Conservation (phyloP, 2,797 vertebrate species). For the Eurystomus glaucurus region DNA sequence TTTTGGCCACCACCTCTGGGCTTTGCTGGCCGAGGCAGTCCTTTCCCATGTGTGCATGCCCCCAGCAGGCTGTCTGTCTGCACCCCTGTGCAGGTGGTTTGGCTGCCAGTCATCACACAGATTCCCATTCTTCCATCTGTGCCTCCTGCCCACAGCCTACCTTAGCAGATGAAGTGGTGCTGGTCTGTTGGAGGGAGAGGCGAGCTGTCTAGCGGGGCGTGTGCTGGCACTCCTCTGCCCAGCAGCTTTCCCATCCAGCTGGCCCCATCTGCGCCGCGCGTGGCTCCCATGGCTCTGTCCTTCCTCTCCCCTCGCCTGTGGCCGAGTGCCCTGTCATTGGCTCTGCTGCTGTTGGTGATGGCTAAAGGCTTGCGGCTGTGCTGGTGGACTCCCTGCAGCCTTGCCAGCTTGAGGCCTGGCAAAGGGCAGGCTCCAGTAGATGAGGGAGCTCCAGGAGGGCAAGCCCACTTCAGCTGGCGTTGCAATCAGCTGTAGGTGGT, state of each 20-base stretch:
- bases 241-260: background rate
- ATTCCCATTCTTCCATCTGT: background rate
- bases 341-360: background rate
- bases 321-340: background rate
- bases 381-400: background rate
- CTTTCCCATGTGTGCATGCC: fast-evolving
- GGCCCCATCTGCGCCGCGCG: fast-evolving
- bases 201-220: fast-evolving
- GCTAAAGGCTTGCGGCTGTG: background rate
- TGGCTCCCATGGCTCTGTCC: fast-evolving
- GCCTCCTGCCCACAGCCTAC: background rate
- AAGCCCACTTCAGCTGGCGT: background rate
- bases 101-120: background rate
- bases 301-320: background rate
- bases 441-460: background rate
- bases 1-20: background rate
- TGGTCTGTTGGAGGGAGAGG: background rate
- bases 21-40: background rate
- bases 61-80: fast-evolving
- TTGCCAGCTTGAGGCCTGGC: background rate
- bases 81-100: background rate
- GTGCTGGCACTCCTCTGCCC: background rate
- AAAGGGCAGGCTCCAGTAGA: background rate
- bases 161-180: background rate
- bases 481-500: background rate